phyloP scores from a whole-genome alignment of 2,797 vertebrate species.

The Pseudopleuronectes americanus region DNA sequence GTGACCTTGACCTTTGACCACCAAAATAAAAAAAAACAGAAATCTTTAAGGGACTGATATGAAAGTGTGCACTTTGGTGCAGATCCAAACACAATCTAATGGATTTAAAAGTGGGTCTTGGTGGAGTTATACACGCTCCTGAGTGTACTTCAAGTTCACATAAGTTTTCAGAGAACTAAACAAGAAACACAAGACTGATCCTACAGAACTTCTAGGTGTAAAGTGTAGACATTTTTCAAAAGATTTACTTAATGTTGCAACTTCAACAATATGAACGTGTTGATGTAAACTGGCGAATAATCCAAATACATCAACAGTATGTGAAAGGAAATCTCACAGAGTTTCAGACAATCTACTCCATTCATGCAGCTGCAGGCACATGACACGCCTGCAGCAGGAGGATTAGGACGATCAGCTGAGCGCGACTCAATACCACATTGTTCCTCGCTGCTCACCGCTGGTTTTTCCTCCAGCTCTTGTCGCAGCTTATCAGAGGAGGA shows the following conservation, averaged over 20 bases:
- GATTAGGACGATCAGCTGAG: conserved; percentile 86
- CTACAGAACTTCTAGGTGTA: no score
- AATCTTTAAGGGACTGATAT: no score
- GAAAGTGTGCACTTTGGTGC: no score
- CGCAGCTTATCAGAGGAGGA: conserved; percentile 75
- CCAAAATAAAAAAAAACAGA: no score
- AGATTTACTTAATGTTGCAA: neutral
- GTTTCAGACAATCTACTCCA: conserved; percentile 79
- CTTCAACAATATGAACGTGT: conserved; percentile 34
- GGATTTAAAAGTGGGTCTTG: no score
- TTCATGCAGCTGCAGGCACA: conserved; percentile 80
- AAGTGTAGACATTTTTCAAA: neutral
- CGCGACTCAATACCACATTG: conserved; percentile 83
- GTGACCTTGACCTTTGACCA: no score
- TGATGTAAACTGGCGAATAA: conserved; percentile 58
- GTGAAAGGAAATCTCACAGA: conserved; percentile 72
- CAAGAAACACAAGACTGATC: no score
- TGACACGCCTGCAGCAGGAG: conserved; percentile 79
- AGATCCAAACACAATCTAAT: no score
- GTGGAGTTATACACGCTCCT: no score
- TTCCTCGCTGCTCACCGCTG: conserved; percentile 75
- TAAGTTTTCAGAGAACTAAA: no score
- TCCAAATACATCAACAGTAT: conserved; percentile 59
- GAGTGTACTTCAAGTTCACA: no score
- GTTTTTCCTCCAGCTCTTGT: conserved; percentile 69